A percentile compares a stretch with the other conserved stretches of the same genome.
Evolutionary conservation across 2,797 vertebrate species (phyloP).

Genomic region (Ceryle rudis): DNA sequence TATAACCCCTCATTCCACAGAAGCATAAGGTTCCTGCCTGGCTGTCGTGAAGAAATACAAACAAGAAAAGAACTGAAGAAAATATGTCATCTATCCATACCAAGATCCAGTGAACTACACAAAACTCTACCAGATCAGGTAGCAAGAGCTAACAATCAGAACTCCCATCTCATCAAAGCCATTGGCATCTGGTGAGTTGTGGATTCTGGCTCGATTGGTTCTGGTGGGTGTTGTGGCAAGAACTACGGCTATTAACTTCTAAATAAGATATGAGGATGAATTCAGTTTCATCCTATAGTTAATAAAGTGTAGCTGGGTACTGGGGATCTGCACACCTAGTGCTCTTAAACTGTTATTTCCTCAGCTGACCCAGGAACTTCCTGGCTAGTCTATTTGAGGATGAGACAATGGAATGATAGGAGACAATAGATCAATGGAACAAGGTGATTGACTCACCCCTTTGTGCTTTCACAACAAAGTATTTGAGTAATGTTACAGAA

Average conservation of each 20-base stretch:
- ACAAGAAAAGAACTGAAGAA: background rate
- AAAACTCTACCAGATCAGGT: background rate
- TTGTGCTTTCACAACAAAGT: background rate
- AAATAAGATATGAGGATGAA: background rate
- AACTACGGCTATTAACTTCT: background rate
- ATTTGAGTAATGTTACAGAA: background rate
- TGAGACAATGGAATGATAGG: background rate
- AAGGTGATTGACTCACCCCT: background rate
- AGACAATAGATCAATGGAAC: background rate
- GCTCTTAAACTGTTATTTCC: background rate
- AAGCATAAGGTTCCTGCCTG: background rate
- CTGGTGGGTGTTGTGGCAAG: background rate
- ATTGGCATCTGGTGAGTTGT: background rate
- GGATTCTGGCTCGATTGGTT: background rate
- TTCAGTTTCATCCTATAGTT: background rate
- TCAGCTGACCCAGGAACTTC: background rate
- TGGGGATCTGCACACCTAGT: background rate
- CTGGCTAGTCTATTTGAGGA: background rate
- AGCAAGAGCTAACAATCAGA: background rate
- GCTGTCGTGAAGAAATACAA: background rate
- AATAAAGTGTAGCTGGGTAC: background rate
- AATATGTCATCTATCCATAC: background rate
- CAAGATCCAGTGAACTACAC: background rate
- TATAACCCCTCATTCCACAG: background rate
- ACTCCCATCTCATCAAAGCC: background rate